phyloP scores from a whole-genome alignment of 23 tunicate genomes.

The Styela plicata region DNA sequence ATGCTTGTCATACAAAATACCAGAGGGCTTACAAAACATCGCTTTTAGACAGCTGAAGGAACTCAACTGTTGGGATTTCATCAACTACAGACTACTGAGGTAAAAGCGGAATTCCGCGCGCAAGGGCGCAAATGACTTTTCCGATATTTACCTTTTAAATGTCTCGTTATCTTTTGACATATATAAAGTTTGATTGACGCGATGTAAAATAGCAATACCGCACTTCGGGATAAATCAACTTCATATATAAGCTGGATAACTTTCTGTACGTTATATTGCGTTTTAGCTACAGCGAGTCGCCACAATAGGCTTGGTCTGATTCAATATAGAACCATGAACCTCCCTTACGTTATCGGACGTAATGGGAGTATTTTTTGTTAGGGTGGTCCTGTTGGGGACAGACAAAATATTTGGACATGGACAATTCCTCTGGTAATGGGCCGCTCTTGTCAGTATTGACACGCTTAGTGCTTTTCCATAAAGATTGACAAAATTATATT shows the following conservation, averaged over 20 bases:
- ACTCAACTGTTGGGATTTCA: not conserved
- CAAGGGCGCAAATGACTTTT: not conserved
- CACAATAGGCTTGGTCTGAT: no score
- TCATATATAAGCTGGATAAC: no score
- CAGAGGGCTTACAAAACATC: not conserved
- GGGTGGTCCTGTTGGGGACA: not conserved
- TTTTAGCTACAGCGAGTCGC: no score
- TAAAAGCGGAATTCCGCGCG: not conserved
- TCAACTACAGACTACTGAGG: not conserved
- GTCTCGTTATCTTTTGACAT: no score
- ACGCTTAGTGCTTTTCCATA: not conserved
- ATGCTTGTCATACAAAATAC: constrained; percentile 12
- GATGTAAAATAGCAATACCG: no score
- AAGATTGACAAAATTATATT: not conserved
- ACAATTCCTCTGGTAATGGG: not conserved
- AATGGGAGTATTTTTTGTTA: no score
- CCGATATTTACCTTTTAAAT: no score
- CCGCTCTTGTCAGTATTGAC: not conserved
- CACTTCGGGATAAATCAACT: no score
- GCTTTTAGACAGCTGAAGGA: not conserved
- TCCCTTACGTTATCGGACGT: no score
- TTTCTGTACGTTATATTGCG: no score
- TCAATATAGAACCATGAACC: no score
- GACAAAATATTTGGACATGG: not conserved
- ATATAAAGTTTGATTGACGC: no score